Base-by-base conservation (phyloP, 2,113 vertebrate genomes). In the Mystacornis crossleyi region DNA sequence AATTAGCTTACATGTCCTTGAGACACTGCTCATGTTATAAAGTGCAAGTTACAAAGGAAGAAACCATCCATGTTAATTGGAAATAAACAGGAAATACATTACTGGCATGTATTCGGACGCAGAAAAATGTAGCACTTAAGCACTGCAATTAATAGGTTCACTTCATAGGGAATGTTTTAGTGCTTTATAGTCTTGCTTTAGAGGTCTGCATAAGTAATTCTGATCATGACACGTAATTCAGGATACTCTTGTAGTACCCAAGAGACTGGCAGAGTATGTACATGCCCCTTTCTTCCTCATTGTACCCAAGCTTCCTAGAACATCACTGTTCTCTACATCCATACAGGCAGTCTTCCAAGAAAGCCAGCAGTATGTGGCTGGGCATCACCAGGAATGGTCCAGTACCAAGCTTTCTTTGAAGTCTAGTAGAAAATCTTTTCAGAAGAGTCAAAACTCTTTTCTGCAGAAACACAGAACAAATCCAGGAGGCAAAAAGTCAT, bases 41-140 rank as follows among this genome's bases (percentile, higher is more conserved):
- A 93, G 70, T 10, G 28, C 60, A 81, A 85, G 61, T 82, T 83
- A 84, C 96, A 80, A 95, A 66, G 89, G 84, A 97, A 95, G 65
- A 81, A 95, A 73, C 55, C 17, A 33, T 89, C 65, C 73, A 54
- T 40, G 50, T 67, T 47, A 73, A 89, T 67, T 88, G 33, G n/a
- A 94, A 92, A 84, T 69, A 91, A 89, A 77, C 48, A 81, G 78
- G 45, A 48, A 79, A 47, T 16, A 58, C 77, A 79, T 79, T 89
- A 82, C 40, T 62, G n/a, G 16, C 31, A 75, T 43, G 31, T 36
- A 62, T 64, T 67, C 3, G 7, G 24, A 67, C 16, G 21, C 42
- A 81, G 45, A 11, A 90, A 87, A 95, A 73, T 14, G 29, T 64
- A 72, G 9, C 24, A 42, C 21, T 84, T 81, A 74, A 51, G 51